phyloP scores from a whole-genome alignment of 1,140 invertebrate species.

The Drosophila micromelanica region DNA sequence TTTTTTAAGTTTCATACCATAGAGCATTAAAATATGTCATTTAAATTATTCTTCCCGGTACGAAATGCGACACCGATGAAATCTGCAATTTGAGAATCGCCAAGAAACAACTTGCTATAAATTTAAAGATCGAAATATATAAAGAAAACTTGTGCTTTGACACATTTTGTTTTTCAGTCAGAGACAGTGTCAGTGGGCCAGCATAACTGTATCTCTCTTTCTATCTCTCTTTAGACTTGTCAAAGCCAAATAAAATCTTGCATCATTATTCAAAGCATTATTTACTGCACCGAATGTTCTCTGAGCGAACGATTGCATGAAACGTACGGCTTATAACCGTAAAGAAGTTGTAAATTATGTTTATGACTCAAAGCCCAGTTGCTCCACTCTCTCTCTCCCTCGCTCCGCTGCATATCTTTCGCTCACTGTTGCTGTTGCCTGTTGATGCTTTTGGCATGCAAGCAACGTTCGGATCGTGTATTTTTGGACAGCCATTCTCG shows the following conservation, averaged over 20 bases:
- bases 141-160: not conserved
- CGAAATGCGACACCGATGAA: not conserved
- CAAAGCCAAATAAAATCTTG: not conserved
- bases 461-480: constrained; percentile 29
- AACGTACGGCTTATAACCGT: constrained; percentile 23
- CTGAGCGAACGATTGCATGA: not conserved
- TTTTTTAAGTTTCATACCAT: too few relatives aligned
- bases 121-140: not conserved
- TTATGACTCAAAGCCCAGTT: constrained; percentile 28
- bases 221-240: constrained; percentile 15
- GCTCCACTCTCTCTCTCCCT: not conserved
- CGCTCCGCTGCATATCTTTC: not conserved
- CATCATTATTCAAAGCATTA: constrained; percentile 11
- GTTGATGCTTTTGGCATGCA: constrained; percentile 49
- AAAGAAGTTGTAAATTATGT: constrained; percentile 45
- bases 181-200: constrained; percentile 23
- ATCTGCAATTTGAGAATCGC: constrained; percentile 6
- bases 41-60: too few relatives aligned
- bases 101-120: not conserved
- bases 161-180: not conserved
- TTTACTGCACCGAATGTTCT: constrained; percentile 1
- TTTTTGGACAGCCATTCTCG: constrained; percentile 45
- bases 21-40: too few relatives aligned
- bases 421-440: not conserved
- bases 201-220: constrained; percentile 13